Percentiles rank a stretch among this genome's conserved stretches.
phyloP scores from a whole-genome alignment of 2,797 vertebrate genomes.

The Neostethus bicornis region DNA sequence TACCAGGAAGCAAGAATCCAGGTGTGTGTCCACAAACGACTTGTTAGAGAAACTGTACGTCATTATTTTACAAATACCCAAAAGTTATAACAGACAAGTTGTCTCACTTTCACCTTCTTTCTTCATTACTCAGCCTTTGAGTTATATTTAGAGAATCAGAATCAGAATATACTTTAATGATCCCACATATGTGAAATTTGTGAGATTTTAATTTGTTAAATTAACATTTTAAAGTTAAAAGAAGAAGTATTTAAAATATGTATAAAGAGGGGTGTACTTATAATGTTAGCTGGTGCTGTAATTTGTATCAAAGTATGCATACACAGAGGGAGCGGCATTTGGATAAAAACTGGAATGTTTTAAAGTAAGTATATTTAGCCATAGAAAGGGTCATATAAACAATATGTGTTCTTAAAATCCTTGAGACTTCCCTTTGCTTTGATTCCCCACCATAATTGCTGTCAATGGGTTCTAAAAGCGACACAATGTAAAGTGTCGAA shows the following conservation, averaged over 20 bases:
- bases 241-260: too few relatives aligned
- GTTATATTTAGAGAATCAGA: neutral
- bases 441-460: slow-evolving; percentile 48
- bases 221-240: too few relatives aligned
- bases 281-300: neutral
- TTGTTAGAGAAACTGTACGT: neutral
- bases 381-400: slow-evolving; percentile 29
- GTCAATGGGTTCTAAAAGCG: slow-evolving; percentile 38
- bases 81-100: neutral
- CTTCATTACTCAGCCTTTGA: neutral
- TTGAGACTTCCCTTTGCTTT: slow-evolving; percentile 45
- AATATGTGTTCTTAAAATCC: slow-evolving; percentile 41
- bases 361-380: slow-evolving; percentile 40
- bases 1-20: neutral
- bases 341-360: neutral
- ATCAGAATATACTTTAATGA: neutral
- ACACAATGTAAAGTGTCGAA: slow-evolving; percentile 58
- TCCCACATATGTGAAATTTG: neutral
- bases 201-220: too few relatives aligned
- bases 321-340: neutral
- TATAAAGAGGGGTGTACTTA: neutral
- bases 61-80: too few relatives aligned
- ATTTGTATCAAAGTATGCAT: neutral
- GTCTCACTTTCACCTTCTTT: neutral
- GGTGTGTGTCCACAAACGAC: neutral